Conservation (phyloP, 1,140 invertebrate genomes). For the Campodea augens region DNA sequence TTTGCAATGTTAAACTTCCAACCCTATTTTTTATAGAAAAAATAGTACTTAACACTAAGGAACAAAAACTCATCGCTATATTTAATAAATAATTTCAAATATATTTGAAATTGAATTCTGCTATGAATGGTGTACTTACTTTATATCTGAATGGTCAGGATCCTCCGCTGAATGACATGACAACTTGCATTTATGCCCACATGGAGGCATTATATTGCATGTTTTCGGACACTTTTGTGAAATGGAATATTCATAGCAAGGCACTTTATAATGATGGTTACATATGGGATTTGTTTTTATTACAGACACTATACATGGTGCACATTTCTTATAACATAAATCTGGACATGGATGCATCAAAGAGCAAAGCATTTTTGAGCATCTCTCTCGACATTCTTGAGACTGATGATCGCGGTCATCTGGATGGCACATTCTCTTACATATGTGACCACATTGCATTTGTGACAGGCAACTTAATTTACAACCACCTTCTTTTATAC, state of each 20-base stretch:
- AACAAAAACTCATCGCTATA: no score
- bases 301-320: slow-evolving; percentile 23
- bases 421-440: slow-evolving; percentile 27
- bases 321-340: slow-evolving; percentile 26
- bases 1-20: no score
- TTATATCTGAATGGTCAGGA: background rate
- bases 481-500: slow-evolving; percentile 25
- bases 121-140: no score
- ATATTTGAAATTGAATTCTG: no score
- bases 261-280: slow-evolving; percentile 25
- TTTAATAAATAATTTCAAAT: no score
- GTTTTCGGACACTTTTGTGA: slow-evolving; percentile 16
- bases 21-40: no score
- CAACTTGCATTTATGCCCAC: slow-evolving; percentile 28
- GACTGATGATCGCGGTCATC: slow-evolving; percentile 27
- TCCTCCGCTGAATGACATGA: slow-evolving; percentile 1
- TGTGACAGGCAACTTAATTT: background rate
- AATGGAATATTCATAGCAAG: slow-evolving; percentile 21
- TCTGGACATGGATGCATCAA: slow-evolving; percentile 26
- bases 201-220: slow-evolving; percentile 20
- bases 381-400: slow-evolving; percentile 24
- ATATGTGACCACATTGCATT: slow-evolving; percentile 30
- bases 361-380: slow-evolving; percentile 23
- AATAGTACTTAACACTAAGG: no score
- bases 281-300: slow-evolving; percentile 21